Evolutionary conservation across 2,888 invertebrate genomes (phyloP).

Genomic region (Bellardia bayeri): DNA sequence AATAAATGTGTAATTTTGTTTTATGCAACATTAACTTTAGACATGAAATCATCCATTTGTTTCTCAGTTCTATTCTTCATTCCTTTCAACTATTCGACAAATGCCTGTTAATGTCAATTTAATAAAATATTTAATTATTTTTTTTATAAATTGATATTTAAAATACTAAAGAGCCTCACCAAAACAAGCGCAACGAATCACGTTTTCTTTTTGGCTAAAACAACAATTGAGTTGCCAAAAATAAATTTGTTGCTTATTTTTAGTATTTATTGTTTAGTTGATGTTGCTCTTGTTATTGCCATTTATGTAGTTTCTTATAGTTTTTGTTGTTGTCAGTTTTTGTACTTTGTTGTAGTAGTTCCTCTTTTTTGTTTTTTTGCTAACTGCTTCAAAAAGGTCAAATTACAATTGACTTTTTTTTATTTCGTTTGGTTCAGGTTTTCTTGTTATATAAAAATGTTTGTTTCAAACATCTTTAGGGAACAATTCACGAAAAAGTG

Average conservation of each 20-base stretch:
- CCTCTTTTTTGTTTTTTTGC: slow-evolving; percentile 9
- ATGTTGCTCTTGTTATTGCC: slow-evolving; percentile 68
- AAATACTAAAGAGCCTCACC: slow-evolving; percentile 51
- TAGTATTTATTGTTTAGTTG: slow-evolving; percentile 44
- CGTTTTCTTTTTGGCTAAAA: slow-evolving; percentile 41
- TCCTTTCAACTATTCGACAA: neutral
- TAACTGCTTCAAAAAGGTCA: slow-evolving; percentile 58
- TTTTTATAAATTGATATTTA: slow-evolving; percentile 67
- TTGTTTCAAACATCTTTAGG: slow-evolving; percentile 17
- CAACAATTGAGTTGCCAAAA: slow-evolving; percentile 68
- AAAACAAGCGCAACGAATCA: slow-evolving; percentile 55
- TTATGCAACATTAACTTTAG: neutral
- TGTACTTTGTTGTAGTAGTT: slow-evolving; percentile 10
- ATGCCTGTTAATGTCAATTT: slow-evolving; percentile 40
- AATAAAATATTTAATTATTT: slow-evolving; percentile 56
- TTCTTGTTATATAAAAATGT: slow-evolving; percentile 14
- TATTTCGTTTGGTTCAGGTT: slow-evolving; percentile 19
- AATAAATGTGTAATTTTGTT: neutral
- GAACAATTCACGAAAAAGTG: slow-evolving; percentile 3
- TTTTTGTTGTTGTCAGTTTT: slow-evolving; percentile 34
- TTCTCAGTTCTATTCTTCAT: neutral
- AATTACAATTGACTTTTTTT: slow-evolving; percentile 57
- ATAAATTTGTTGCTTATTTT: slow-evolving; percentile 21
- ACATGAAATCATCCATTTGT: neutral
- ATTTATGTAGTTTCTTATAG: slow-evolving; percentile 43